phyloP scores from a whole-genome alignment of 2,888 invertebrate species.

The Stenodema calcarata region DNA sequence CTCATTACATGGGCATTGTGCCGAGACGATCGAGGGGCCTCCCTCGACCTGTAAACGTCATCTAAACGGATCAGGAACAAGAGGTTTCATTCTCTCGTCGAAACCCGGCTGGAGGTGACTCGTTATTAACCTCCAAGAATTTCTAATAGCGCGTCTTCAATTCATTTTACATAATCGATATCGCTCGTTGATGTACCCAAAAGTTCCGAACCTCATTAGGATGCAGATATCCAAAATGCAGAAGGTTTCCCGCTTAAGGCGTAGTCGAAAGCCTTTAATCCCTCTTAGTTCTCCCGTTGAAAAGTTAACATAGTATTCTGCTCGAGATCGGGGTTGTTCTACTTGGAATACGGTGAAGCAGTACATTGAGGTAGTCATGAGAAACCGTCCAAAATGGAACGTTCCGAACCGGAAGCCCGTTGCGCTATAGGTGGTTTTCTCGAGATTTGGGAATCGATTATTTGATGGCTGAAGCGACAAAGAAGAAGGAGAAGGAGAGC shows the following conservation, averaged over 20 bases:
- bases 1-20: constrained; percentile 6
- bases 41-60: not conserved
- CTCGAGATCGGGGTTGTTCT: not conserved
- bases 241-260: not conserved
- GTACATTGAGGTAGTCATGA: no score
- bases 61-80: not conserved
- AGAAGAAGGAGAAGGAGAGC: no score
- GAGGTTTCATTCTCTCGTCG: not conserved
- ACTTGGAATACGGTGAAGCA: no score
- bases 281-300: not conserved
- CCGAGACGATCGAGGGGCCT: not conserved
- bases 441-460: no score
- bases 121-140: not conserved
- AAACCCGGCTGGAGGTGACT: not conserved
- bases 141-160: not conserved
- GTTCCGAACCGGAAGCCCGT: no score
- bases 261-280: not conserved
- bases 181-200: not conserved
- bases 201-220: not conserved
- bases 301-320: not conserved
- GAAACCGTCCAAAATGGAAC: no score
- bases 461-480: no score
- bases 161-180: not conserved
- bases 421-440: no score
- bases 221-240: constrained; percentile 2